Evolutionary conservation across 1,140 invertebrate species (phyloP).

Genomic region (Lerema accius): DNA sequence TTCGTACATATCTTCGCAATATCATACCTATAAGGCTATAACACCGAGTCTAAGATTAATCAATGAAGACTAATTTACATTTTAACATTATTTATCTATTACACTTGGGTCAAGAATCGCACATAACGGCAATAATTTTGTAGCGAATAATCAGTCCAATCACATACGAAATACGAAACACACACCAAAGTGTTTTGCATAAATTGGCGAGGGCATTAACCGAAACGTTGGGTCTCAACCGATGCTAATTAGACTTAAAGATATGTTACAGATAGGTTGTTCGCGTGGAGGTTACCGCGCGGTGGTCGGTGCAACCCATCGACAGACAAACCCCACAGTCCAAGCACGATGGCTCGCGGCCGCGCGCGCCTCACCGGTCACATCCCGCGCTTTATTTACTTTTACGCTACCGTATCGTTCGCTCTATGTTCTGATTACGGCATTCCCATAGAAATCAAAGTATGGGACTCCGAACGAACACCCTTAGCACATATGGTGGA

Average conservation of each 20-base stretch:
- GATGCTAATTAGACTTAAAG: slow-evolving; percentile 52
- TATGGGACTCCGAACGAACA: slow-evolving; percentile 70
- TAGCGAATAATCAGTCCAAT: slow-evolving; percentile 12
- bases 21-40: no score
- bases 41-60: no score
- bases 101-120: slow-evolving; percentile 28
- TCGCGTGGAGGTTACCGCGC: slow-evolving; percentile 37
- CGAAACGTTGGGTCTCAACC: slow-evolving; percentile 43
- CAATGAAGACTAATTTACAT: no score
- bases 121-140: slow-evolving; percentile 24
- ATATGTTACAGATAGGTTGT: slow-evolving; percentile 45
- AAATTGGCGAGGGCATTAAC: slow-evolving; percentile 55
- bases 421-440: slow-evolving; percentile 48
- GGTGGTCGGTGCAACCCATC: neutral
- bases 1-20: no score
- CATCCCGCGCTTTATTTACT: slow-evolving; percentile 17
- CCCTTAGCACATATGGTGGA: slow-evolving; percentile 90
- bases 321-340: slow-evolving; percentile 5
- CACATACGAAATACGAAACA: slow-evolving; percentile 28
- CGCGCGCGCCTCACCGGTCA: slow-evolving; percentile 14
- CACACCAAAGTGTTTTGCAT: slow-evolving; percentile 36
- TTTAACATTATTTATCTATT: no score
- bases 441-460: slow-evolving; percentile 70
- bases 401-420: slow-evolving; percentile 22
- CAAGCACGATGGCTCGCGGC: slow-evolving; percentile 4